A percentile compares a stretch with the other conserved stretches of the same genome.
Evolutionary conservation across 2,797 vertebrate species (phyloP).

Genomic region (Phyllotis vaccarum): DNA sequence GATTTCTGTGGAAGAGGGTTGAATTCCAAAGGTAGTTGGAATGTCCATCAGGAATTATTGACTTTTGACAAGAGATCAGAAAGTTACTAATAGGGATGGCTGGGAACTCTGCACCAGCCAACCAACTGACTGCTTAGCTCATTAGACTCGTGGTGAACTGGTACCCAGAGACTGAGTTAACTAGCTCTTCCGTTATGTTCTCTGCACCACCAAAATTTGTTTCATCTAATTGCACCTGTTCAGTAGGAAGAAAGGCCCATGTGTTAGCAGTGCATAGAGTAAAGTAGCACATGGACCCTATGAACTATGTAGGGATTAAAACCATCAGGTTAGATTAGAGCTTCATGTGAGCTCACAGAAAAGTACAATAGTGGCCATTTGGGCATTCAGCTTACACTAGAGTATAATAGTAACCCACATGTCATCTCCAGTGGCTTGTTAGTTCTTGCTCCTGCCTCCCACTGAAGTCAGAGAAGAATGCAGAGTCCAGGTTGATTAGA

Average conservation of each 20-base stretch:
- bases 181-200: background rate
- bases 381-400: background rate
- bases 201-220: conserved; percentile 11
- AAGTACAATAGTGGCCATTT: background rate
- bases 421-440: background rate
- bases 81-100: background rate
- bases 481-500: background rate
- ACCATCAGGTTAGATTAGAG: conserved; percentile 45
- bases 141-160: background rate
- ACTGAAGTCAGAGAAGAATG: conserved; percentile 36
- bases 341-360: background rate
- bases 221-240: conserved; percentile 60
- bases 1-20: conserved; percentile 4
- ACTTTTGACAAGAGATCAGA: conserved; percentile 39
- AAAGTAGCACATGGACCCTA: conserved; percentile 27
- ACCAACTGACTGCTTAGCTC: conserved; percentile 32
- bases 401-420: background rate
- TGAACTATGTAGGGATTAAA: background rate
- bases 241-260: conserved; percentile 23
- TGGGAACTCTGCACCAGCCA: background rate
- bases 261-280: conserved; percentile 10
- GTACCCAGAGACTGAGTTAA: background rate
- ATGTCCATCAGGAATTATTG: background rate
- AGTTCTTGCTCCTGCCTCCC: background rate
- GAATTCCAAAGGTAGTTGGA: background rate